Percentiles rank a stretch among this genome's conserved stretches.
These are phyloP conservation scores for Latrodectus elegans DNA, from an alignment of 2,888 invertebrate genomes.

Conservation along the genomic window DNA sequence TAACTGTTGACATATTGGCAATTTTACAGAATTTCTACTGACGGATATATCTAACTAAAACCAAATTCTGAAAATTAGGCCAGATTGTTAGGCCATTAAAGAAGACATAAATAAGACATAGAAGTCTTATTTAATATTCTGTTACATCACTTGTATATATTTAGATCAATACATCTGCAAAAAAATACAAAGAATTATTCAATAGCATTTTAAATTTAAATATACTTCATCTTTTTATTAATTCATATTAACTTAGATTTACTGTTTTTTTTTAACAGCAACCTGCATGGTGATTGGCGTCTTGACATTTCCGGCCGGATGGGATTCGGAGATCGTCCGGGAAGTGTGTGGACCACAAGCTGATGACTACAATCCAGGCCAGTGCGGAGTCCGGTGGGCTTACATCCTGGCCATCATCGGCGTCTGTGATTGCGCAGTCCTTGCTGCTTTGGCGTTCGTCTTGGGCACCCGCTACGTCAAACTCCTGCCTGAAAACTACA, in stretches of 20 bases:
- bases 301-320: constrained; percentile 91
- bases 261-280: constrained; percentile 79
- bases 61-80: too few species aligned
- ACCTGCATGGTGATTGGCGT: constrained; percentile 90
- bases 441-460: constrained; percentile 93
- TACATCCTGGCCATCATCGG: constrained; percentile 94
- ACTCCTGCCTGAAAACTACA: constrained; percentile 75
- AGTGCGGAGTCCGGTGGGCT: constrained; percentile 94
- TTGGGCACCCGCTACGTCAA: constrained; percentile 91
- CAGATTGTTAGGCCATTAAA: too few species aligned
- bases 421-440: constrained; percentile 86
- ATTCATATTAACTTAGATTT: not conserved
- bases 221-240: not conserved
- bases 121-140: too few species aligned
- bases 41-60: too few species aligned
- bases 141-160: too few species aligned
- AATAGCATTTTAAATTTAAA: too few species aligned
- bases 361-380: constrained; percentile 84
- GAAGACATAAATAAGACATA: too few species aligned
- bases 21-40: too few species aligned
- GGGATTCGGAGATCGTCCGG: constrained; percentile 88
- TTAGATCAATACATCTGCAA: too few species aligned
- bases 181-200: too few species aligned
- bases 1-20: too few species aligned
- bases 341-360: constrained; percentile 87